These are phyloP conservation scores for Leucophenga montana DNA, from an alignment of 2,888 invertebrate genomes.

Conservation along the genomic window DNA sequence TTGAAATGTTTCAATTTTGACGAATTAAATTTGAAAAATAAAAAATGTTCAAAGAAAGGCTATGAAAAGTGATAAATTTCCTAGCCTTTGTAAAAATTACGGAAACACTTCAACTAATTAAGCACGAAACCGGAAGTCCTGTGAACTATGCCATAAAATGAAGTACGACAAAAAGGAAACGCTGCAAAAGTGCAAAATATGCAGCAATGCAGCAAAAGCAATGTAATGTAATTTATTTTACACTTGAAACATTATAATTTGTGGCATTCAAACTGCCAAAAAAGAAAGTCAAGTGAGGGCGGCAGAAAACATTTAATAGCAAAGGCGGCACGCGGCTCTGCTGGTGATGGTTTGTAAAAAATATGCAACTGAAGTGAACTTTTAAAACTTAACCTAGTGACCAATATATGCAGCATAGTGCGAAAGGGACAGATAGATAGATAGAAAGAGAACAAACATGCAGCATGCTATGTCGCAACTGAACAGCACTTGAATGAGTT, in stretches of 20 bases:
- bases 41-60: too few relatives aligned
- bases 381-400: slow-evolving; percentile 45
- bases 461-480: too few relatives aligned
- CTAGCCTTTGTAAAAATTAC: neutral
- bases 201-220: neutral
- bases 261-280: slow-evolving; percentile 44
- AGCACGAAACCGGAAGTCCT: slow-evolving; percentile 59
- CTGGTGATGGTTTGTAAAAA: neutral
- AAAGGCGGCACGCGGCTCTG: neutral
- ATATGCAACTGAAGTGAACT: slow-evolving; percentile 9
- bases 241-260: slow-evolving; percentile 66
- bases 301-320: neutral
- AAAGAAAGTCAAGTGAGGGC: neutral
- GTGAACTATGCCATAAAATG: too few relatives aligned
- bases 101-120: slow-evolving; percentile 58
- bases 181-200: neutral
- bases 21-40: too few relatives aligned
- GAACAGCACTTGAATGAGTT: too few relatives aligned
- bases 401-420: slow-evolving; percentile 35
- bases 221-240: slow-evolving; percentile 55
- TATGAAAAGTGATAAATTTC: too few relatives aligned
- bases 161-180: neutral
- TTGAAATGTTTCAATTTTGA: too few relatives aligned
- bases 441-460: too few relatives aligned
- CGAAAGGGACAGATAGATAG: slow-evolving; percentile 7